A percentile compares a stretch with the other conserved stretches of the same genome.
These are phyloP conservation scores for Dasyprocta punctata DNA, from an alignment of 2,113 vertebrate species.

Conservation along the genomic window DNA sequence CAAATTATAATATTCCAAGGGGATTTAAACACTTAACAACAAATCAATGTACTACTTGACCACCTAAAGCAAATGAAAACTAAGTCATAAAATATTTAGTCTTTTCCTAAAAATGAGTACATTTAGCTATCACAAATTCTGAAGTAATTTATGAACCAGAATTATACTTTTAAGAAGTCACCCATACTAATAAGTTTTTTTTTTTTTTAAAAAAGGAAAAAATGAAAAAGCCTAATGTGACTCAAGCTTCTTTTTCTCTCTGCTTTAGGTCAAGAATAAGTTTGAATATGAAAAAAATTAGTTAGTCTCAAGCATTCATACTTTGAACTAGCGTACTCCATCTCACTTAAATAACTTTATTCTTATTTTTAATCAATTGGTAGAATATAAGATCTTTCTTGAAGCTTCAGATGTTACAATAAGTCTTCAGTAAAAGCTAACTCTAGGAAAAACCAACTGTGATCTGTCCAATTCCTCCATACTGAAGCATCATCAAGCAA, in stretches of 20 bases:
- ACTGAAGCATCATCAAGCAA: background rate
- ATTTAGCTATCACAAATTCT: background rate
- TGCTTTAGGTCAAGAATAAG: background rate
- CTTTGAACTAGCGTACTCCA: background rate
- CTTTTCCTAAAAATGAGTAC: background rate
- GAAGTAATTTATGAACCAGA: background rate
- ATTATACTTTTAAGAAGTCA: background rate
- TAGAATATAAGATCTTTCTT: background rate
- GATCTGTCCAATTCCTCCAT: background rate
- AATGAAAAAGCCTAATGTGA: background rate
- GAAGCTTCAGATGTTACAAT: background rate
- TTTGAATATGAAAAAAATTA: constrained; percentile 9
- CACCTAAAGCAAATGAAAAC: constrained; percentile 30
- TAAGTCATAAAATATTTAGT: background rate
- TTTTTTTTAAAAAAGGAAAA: background rate
- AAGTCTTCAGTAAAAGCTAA: background rate
- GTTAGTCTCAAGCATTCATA: background rate
- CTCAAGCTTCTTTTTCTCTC: background rate
- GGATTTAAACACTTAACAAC: background rate
- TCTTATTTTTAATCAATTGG: background rate
- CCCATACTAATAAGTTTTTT: background rate
- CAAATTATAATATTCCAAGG: background rate
- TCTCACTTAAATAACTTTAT: background rate
- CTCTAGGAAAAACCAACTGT: background rate
- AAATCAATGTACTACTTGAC: background rate